phyloP scores from a whole-genome alignment of 2,797 vertebrate species.

The Artibeus jamaicensis region DNA sequence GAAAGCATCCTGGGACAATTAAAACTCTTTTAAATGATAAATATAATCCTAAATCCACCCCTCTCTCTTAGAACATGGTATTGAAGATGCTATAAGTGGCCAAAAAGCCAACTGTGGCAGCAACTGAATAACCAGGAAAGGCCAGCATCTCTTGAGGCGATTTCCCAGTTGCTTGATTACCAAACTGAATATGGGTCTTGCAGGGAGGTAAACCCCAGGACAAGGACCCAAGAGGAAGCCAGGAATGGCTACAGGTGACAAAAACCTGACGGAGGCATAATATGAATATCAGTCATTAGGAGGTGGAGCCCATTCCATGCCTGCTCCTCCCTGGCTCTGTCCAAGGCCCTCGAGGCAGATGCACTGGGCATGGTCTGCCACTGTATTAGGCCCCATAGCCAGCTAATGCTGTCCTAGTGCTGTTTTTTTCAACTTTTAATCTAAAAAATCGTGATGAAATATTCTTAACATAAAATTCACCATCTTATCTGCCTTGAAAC shows the following conservation, averaged over 20 bases:
- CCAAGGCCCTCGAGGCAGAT: neutral
- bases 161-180: neutral
- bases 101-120: neutral
- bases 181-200: neutral
- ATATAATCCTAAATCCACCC: neutral
- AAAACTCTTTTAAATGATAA: neutral
- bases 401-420: neutral
- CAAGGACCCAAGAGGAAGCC: neutral
- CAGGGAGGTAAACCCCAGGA: neutral
- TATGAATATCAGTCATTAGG: neutral
- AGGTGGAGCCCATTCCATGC: fast-evolving
- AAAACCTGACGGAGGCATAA: neutral
- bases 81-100: neutral
- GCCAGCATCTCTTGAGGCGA: neutral
- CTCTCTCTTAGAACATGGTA: neutral
- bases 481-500: neutral
- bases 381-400: neutral
- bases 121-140: neutral
- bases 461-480: neutral
- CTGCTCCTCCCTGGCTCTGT: neutral
- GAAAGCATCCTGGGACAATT: neutral
- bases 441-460: neutral
- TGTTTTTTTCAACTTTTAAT: neutral
- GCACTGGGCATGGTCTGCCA: fast-evolving
- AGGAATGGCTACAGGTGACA: fast-evolving